Conservation (phyloP, 1,140 invertebrate genomes). For the Drosophila subobscura region DNA sequence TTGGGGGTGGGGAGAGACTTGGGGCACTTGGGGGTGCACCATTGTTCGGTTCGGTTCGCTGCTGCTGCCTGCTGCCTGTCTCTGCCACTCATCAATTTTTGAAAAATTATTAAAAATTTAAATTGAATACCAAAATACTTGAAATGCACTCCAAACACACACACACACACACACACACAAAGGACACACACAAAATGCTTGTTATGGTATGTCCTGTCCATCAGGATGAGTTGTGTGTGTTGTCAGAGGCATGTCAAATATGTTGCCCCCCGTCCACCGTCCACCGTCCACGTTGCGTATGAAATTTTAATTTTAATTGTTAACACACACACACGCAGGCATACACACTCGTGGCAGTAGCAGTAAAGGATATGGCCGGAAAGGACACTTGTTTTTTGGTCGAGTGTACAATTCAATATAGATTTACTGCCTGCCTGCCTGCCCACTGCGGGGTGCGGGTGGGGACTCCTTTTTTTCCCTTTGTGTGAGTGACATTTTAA, state of each 20-base stretch:
- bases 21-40: neutral
- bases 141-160: slow-evolving; percentile 59
- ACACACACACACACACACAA: slow-evolving; percentile 33
- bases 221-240: slow-evolving; percentile 60
- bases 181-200: slow-evolving; percentile 11
- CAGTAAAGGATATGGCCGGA: neutral
- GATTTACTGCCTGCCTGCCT: slow-evolving; percentile 22
- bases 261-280: slow-evolving; percentile 41
- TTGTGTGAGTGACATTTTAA: slow-evolving; percentile 62
- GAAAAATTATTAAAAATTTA: slow-evolving; percentile 81
- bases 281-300: slow-evolving; percentile 60
- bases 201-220: slow-evolving; percentile 22
- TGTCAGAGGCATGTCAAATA: slow-evolving; percentile 67
- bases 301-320: slow-evolving; percentile 81
- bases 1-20: neutral
- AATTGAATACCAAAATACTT: slow-evolving; percentile 78
- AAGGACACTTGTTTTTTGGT: slow-evolving; percentile 30
- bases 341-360: slow-evolving; percentile 1
- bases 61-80: too few relatives aligned
- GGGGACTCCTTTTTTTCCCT: slow-evolving; percentile 13
- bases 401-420: slow-evolving; percentile 42
- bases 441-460: neutral
- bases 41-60: slow-evolving; percentile 40
- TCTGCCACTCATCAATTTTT: slow-evolving; percentile 77
- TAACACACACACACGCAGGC: slow-evolving; percentile 25